phyloP scores from a whole-genome alignment of 2,797 vertebrate species.

The Siniperca obscura region DNA sequence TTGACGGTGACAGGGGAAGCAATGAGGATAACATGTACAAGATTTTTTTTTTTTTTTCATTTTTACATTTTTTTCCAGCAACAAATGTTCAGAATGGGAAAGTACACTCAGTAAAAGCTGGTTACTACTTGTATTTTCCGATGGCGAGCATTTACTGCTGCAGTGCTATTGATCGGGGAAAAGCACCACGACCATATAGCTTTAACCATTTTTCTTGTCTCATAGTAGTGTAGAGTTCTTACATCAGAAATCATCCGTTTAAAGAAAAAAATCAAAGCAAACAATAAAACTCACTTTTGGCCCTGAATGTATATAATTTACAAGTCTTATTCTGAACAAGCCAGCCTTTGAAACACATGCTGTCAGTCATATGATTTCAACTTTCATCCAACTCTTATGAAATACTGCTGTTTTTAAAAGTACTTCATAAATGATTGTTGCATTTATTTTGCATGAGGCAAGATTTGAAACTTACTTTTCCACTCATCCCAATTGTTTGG shows the following conservation, averaged over 20 bases:
- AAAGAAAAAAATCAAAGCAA: conserved; percentile 83
- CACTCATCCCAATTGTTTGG: conserved; percentile 43
- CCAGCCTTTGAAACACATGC: conserved; percentile 88
- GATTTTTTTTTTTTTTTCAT: conserved; percentile 83
- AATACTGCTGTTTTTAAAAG: conserved; percentile 41
- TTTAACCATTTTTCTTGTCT: conserved; percentile 57
- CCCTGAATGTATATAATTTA: conserved; percentile 91
- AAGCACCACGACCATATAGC: conserved; percentile 50
- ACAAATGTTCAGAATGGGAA: conserved; percentile 59
- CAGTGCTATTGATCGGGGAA: conserved; percentile 44
- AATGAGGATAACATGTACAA: conserved; percentile 92
- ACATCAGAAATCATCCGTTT: conserved; percentile 85
- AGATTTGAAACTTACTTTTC: conserved; percentile 43
- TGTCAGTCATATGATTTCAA: conserved; percentile 87
- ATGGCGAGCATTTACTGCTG: conserved; percentile 49
- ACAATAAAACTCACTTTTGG: conserved; percentile 91
- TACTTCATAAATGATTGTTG: conserved; percentile 55
- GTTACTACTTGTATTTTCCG: conserved; percentile 48
- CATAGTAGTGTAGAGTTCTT: conserved; percentile 65
- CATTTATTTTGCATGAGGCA: conserved; percentile 55
- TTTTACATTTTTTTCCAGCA: conserved; percentile 56
- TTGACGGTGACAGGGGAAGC: conserved; percentile 93
- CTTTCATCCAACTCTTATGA: conserved; percentile 59
- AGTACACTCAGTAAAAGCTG: conserved; percentile 52
- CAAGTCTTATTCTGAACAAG: conserved; percentile 90